phyloP scores from a whole-genome alignment of 2,113 vertebrate species.

The Myiozetetes cayanensis region DNA sequence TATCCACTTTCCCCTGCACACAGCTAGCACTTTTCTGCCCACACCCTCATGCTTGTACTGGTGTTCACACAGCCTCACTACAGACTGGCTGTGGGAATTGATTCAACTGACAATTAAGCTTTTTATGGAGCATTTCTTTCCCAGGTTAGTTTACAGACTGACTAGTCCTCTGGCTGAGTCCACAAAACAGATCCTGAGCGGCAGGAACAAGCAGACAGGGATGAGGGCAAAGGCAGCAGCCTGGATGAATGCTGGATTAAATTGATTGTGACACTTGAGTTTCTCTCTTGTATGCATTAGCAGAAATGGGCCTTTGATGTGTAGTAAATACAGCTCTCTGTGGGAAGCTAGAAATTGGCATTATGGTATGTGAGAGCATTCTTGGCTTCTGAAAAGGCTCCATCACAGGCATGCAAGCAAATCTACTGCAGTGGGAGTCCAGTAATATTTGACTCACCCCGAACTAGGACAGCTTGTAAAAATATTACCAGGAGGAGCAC shows the following conservation, averaged over 20 bases:
- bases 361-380: neutral
- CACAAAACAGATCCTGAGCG: neutral
- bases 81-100: neutral
- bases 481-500: neutral
- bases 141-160: neutral
- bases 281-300: conserved; percentile 22
- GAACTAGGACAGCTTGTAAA: neutral
- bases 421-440: neutral
- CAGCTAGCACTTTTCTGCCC: neutral
- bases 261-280: conserved; percentile 40
- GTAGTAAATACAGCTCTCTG: neutral
- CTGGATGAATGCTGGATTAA: conserved; percentile 31
- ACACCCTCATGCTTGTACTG: neutral
- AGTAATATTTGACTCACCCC: neutral
- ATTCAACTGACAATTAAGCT: neutral
- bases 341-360: conserved; percentile 24
- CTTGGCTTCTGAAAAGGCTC: conserved; percentile 27
- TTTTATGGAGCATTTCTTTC: neutral
- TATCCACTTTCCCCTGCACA: neutral
- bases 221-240: conserved; percentile 22
- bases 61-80: neutral
- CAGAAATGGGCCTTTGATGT: conserved; percentile 39
- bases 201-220: neutral
- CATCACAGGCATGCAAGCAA: neutral
- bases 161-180: neutral